phyloP scores from a whole-genome alignment of 2,888 invertebrate genomes.

The Drosophila parthenogenetica region DNA sequence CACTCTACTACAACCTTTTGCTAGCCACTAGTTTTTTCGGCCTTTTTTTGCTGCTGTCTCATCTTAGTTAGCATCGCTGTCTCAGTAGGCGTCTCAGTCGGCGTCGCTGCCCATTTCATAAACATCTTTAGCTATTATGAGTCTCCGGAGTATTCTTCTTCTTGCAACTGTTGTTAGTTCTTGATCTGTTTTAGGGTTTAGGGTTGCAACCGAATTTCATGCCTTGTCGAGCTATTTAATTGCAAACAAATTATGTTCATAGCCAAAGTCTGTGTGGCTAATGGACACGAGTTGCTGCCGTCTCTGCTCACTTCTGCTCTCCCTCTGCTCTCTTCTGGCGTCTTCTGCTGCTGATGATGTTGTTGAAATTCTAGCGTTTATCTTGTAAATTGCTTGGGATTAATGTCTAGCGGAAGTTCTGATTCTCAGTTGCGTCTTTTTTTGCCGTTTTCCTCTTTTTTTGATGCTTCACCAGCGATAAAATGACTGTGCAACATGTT shows the following conservation, averaged over 20 bases:
- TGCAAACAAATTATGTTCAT: conserved; percentile 79
- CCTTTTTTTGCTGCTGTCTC: conserved; percentile 22
- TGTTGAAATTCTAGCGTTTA: conserved; percentile 78
- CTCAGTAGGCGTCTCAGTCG: not conserved
- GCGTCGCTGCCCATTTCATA: conserved; percentile 77
- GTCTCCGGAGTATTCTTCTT: conserved; percentile 57
- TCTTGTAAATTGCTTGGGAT: conserved; percentile 78
- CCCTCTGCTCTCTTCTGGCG: conserved; percentile 23
- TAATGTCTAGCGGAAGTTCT: conserved; percentile 78
- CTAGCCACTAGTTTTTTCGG: not conserved
- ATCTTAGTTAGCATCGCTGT: conserved; percentile 33
- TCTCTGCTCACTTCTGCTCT: not conserved
- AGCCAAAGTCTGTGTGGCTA: conserved; percentile 46
- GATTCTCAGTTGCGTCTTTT: conserved; percentile 59
- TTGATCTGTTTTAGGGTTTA: conserved; percentile 11
- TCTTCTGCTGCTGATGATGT: conserved; percentile 67
- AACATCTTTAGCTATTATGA: conserved; percentile 61
- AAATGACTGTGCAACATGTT: conserved; percentile 53
- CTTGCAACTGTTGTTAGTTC: conserved; percentile 43
- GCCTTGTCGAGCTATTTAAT: conserved; percentile 81
- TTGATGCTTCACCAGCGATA: conserved; percentile 48
- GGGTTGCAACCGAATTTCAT: conserved; percentile 79
- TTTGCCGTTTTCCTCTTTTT: not conserved
- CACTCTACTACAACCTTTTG: not conserved
- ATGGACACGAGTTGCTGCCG: conserved; percentile 44